Base-by-base conservation (phyloP, 2,797 vertebrate species). In the Cynopterus sphinx region DNA sequence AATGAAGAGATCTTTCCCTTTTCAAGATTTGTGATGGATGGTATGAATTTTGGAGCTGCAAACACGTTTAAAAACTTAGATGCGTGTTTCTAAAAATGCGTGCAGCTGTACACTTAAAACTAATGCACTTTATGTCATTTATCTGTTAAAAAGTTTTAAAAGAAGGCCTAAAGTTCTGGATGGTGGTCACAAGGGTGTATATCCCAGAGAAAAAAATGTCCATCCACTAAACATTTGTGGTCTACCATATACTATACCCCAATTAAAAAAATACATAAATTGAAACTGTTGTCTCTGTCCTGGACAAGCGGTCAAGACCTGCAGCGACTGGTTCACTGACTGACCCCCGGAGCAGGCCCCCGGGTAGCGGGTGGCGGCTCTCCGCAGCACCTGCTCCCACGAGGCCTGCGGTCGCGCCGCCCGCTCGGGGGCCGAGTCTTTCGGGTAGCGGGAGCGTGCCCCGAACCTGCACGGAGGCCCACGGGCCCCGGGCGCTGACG, bases 11-110 rank as follows among this genome's bases (percentile, higher is more conserved):
- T 87, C 46, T 78, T 73, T 53, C 17, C 59, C 68, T 86, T 85
- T 70, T 12, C 87, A 87, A 43, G 39, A 19, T 55, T 82, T 78
- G 57, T 71, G 70, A 77, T 74, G 31, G 41, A 46, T 88, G 33
- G 19, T 73, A 28, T 51, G 21, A 71, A 5, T 86, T 95, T 73
- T 43, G 39, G 75, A 59, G 22, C 19, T 71, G 10, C 59, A 87
- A 87, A 61, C 71, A 36, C 1, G 7, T 74, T 85, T 94, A 51
- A 41, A 91, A 86, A 65, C 15, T 90, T 87, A 94, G n/a, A 49
- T 71, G 26, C 46, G 21, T 67, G 28, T 81, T 88, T 83, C 78
- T 57, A 31, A 87, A 75, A 90, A 71, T 61, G 21, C 65, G 67
- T 82, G 26, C 43, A 71, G 46, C 31, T 63, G 51, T 70, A 68